A percentile compares a stretch with the other conserved stretches of the same genome.
Evolutionary conservation across 2,113 vertebrate genomes (phyloP).

Genomic region (Lontra canadensis): DNA sequence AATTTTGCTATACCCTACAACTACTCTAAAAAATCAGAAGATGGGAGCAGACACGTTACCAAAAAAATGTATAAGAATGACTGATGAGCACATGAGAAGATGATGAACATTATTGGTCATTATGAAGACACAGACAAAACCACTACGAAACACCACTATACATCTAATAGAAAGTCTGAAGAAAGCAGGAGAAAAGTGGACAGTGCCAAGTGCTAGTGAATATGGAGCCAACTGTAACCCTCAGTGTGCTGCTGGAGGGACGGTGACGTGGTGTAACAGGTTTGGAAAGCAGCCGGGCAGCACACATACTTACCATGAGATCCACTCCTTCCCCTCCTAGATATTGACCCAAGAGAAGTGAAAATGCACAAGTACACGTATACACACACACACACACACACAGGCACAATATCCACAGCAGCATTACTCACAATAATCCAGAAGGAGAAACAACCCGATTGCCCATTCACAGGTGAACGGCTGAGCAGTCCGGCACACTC

Average conservation of each 20-base stretch:
- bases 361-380: neutral
- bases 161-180: fast-evolving
- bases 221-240: fast-evolving
- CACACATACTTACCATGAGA: fast-evolving
- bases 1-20: neutral
- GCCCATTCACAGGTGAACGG: fast-evolving
- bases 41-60: neutral
- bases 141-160: fast-evolving
- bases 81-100: neutral
- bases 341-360: neutral
- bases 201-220: fast-evolving
- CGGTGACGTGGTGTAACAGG: fast-evolving
- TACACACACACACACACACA: too few species aligned
- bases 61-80: neutral
- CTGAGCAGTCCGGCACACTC: neutral
- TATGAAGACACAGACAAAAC: neutral
- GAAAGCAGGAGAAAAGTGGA: neutral
- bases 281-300: fast-evolving
- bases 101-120: neutral
- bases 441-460: too few species aligned
- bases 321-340: too few species aligned
- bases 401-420: fast-evolving
- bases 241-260: fast-evolving
- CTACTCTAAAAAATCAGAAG: neutral
- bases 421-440: fast-evolving